Base-by-base conservation (phyloP, 2,797 vertebrate species). In the Spondyliosoma cantharus region DNA sequence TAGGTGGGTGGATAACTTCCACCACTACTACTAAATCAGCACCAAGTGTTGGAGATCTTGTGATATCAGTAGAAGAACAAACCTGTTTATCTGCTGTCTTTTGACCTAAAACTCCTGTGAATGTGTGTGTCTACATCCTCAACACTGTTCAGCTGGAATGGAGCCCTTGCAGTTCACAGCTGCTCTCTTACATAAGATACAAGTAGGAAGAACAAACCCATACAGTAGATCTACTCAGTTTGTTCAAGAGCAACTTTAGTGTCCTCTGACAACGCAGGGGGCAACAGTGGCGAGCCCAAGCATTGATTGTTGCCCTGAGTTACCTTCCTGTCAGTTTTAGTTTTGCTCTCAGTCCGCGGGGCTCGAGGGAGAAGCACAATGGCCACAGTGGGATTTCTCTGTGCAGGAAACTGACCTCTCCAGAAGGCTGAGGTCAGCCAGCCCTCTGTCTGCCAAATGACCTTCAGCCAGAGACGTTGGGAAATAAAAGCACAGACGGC, bases 261-360 rank as follows among this genome's bases (percentile, higher is more conserved):
- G 53, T 83, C 83, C 61, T 71, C 49, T 60, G 78, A 5, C 75
- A 66, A 42, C 66, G 15, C 71, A 70, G 79, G 71, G 70, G 72
- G 53, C 71, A 68, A 74, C 50, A 74, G 54, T 59, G 61, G 43
- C 82, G 67, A 29, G 65, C 54, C 77, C n/a, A 9, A 53, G 72
- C 87, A 65, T 78, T 63, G 78, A 87, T 86, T 3, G 78, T 87
- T 88, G 81, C 87, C 83, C 79, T 42, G 80, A 69, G 89, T 89
- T 88, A 86, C 84, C 77, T 86, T 80, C 57, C 61, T 82, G 76
- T 88, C 86, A 74, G 68, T 74, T 84, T 86, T 43, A 64, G 80
- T 82, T 89, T 80, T 76, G 66, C 81, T 89, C 32, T 72, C 57
- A 46, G 78, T 84, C 53, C 72, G 65, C 25, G 11, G 77, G 82